phyloP scores from a whole-genome alignment of 2,888 invertebrate genomes.

The Rhagophthalmus giganteus region DNA sequence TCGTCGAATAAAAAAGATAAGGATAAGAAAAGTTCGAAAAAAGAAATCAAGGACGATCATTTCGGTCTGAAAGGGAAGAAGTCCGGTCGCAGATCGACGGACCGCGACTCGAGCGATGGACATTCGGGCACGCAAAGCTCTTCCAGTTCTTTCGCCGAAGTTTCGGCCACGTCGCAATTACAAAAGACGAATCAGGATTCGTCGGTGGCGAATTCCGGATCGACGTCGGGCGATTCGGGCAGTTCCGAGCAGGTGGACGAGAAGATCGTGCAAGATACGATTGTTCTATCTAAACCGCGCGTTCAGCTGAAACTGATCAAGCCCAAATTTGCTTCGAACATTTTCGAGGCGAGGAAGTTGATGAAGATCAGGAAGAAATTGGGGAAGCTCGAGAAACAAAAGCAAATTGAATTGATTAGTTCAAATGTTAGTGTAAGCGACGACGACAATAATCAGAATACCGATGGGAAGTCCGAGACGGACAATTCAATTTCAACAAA shows the following conservation, averaged over 20 bases:
- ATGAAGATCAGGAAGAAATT: constrained; percentile 69
- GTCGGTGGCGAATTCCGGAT: constrained; percentile 35
- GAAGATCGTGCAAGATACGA: constrained; percentile 28
- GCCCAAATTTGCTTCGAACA: constrained; percentile 70
- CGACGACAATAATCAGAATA: too few relatives aligned
- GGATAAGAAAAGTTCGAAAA: constrained; percentile 38
- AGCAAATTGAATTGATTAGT: constrained; percentile 33
- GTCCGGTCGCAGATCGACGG: constrained; percentile 71
- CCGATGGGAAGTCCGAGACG: neutral
- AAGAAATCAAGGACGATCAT: constrained; percentile 66
- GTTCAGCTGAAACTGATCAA: constrained; percentile 59
- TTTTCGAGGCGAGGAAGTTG: constrained; percentile 66
- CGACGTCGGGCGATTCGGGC: constrained; percentile 48
- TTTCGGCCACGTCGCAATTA: constrained; percentile 29
- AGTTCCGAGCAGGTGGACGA: constrained; percentile 42
- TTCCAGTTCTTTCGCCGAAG: constrained; percentile 52
- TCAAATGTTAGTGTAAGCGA: neutral
- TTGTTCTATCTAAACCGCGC: neutral
- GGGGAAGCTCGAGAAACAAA: constrained; percentile 62
- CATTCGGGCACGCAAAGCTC: constrained; percentile 54
- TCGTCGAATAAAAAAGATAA: constrained; percentile 30
- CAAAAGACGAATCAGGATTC: constrained; percentile 40
- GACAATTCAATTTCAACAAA: neutral
- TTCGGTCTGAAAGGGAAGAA: constrained; percentile 67
- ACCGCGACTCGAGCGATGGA: constrained; percentile 79